Evolutionary conservation across 1,140 invertebrate genomes (phyloP).

Genomic region (Gerris buenoi): DNA sequence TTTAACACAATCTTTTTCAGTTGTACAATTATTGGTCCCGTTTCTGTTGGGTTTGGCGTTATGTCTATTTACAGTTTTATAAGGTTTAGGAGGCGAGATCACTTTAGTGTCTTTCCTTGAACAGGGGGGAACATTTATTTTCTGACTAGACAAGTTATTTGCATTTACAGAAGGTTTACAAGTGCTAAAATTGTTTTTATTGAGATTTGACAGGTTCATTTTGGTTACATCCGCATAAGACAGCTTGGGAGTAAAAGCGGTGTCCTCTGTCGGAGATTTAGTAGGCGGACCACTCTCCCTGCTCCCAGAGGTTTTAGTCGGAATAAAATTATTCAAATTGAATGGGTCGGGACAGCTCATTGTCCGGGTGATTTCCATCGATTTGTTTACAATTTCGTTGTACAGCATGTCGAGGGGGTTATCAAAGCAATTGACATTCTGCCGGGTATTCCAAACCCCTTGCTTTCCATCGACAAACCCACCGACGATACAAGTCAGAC

Average conservation of each 20-base stretch:
- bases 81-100: background rate
- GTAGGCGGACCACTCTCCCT: background rate
- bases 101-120: background rate
- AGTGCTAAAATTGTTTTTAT: background rate
- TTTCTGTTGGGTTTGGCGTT: too few relatives aligned
- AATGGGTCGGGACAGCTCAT: background rate
- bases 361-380: background rate
- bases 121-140: background rate
- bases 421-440: background rate
- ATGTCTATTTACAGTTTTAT: background rate
- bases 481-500: background rate
- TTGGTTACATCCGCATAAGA: background rate
- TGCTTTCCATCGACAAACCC: background rate
- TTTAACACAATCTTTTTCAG: background rate
- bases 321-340: too few relatives aligned
- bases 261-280: background rate
- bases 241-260: background rate
- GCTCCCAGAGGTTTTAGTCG: too few relatives aligned
- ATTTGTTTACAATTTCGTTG: background rate
- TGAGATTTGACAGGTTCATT: background rate
- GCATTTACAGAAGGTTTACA: background rate
- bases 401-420: background rate
- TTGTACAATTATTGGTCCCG: background rate
- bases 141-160: background rate
- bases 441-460: background rate